A percentile compares a stretch with the other conserved stretches of the same genome.
Conservation (phyloP, 2,888 invertebrate genomes). For the Theretra japonica region DNA sequence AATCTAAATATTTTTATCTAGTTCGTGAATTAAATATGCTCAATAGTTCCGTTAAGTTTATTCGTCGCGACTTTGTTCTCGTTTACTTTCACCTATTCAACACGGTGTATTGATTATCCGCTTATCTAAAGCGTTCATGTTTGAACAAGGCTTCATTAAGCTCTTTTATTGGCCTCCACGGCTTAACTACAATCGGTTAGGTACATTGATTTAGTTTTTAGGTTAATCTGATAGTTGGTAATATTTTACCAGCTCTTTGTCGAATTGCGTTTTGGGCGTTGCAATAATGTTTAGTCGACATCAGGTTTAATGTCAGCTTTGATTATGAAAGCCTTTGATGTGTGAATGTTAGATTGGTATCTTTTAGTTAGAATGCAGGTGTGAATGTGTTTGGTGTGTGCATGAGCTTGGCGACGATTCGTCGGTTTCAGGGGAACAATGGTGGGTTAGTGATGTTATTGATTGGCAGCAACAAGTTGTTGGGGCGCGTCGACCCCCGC, state of each 20-base stretch:
- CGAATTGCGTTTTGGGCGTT: slow-evolving; percentile 11
- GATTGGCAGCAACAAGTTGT: slow-evolving; percentile 80
- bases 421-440: slow-evolving; percentile 65
- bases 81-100: slow-evolving; percentile 44
- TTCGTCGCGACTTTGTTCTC: slow-evolving; percentile 30
- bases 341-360: neutral
- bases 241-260: slow-evolving; percentile 22
- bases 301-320: neutral
- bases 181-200: slow-evolving; percentile 53
- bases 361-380: neutral
- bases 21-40: neutral
- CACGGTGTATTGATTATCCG: slow-evolving; percentile 64
- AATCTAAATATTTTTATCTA: neutral
- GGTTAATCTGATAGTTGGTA: slow-evolving; percentile 30
- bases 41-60: slow-evolving; percentile 25
- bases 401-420: slow-evolving; percentile 50
- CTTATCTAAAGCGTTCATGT: slow-evolving; percentile 64
- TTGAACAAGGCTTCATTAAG: slow-evolving; percentile 64
- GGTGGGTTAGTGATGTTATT: slow-evolving; percentile 76
- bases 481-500: slow-evolving; percentile 73
- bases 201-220: slow-evolving; percentile 55
- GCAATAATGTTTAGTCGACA: slow-evolving; percentile 26
- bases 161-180: slow-evolving; percentile 63
- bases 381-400: slow-evolving; percentile 38
- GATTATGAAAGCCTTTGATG: slow-evolving; percentile 6